Conservation (phyloP, 2,113 vertebrate genomes). For the Poecilia latipinna region DNA sequence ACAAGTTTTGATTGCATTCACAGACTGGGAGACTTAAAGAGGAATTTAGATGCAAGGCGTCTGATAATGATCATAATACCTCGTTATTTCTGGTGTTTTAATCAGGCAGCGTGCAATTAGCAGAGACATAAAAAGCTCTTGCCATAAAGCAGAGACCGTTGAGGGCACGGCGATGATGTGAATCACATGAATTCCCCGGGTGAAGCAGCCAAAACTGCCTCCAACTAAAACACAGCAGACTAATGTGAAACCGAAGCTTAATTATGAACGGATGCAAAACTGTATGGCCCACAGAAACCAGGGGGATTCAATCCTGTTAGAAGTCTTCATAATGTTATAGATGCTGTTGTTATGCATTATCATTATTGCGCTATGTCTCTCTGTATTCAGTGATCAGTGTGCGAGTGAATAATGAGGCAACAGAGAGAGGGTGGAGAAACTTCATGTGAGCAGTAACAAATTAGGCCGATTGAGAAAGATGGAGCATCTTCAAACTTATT, state of each 20-base stretch:
- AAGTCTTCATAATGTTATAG: conserved; percentile 21
- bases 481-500: conserved; percentile 49
- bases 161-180: not conserved
- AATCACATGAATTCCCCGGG: not conserved
- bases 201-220: not conserved
- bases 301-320: not conserved
- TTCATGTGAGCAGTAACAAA: conserved; percentile 58
- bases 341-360: conserved; percentile 37
- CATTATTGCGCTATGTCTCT: conserved; percentile 17
- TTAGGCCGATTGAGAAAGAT: conserved; percentile 49
- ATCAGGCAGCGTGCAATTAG: conserved; percentile 8
- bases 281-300: not conserved
- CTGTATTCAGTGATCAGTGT: conserved; percentile 37
- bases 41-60: not conserved
- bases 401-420: conserved; percentile 57
- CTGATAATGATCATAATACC: not conserved
- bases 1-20: conserved; percentile 5
- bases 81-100: conserved; percentile 9
- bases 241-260: not conserved
- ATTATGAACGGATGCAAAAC: not conserved
- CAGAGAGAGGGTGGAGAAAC: conserved; percentile 40
- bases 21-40: not conserved
- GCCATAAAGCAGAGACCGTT: not conserved
- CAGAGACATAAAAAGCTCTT: not conserved
- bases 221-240: not conserved